Evolutionary conservation across 1,140 invertebrate genomes (phyloP).

Genomic region (Dreissena rostriformis): DNA sequence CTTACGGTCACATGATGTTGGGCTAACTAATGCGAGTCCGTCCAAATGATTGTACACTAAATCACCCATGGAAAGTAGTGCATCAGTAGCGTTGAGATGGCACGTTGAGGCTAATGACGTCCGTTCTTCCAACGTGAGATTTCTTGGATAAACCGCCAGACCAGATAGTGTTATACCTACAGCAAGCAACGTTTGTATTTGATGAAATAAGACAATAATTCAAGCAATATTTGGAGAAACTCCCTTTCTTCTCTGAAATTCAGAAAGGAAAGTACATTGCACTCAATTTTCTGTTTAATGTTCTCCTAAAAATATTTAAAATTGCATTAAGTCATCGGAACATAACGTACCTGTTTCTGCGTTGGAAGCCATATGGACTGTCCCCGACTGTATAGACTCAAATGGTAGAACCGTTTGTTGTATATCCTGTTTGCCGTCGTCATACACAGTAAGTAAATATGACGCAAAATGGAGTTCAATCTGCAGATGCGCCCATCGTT

Average conservation of each 20-base stretch:
- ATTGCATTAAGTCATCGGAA: too few relatives aligned
- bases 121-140: not conserved
- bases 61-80: slow-evolving; percentile 7
- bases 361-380: too few relatives aligned
- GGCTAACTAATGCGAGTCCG: slow-evolving; percentile 1
- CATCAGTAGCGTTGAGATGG: not conserved
- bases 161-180: slow-evolving; percentile 1
- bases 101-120: slow-evolving; percentile 10
- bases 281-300: too few relatives aligned
- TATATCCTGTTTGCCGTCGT: not conserved
- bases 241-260: too few relatives aligned
- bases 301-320: too few relatives aligned
- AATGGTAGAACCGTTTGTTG: too few relatives aligned
- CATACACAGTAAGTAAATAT: not conserved
- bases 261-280: too few relatives aligned
- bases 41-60: not conserved
- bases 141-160: not conserved
- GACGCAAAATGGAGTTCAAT: not conserved
- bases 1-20: slow-evolving; percentile 42
- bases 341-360: too few relatives aligned
- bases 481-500: not conserved
- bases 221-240: too few relatives aligned
- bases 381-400: too few relatives aligned
- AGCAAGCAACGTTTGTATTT: not conserved
- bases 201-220: too few relatives aligned